These are phyloP conservation scores for Glossophaga mutica DNA, from an alignment of 2,797 vertebrate genomes.

Conservation along the genomic window DNA sequence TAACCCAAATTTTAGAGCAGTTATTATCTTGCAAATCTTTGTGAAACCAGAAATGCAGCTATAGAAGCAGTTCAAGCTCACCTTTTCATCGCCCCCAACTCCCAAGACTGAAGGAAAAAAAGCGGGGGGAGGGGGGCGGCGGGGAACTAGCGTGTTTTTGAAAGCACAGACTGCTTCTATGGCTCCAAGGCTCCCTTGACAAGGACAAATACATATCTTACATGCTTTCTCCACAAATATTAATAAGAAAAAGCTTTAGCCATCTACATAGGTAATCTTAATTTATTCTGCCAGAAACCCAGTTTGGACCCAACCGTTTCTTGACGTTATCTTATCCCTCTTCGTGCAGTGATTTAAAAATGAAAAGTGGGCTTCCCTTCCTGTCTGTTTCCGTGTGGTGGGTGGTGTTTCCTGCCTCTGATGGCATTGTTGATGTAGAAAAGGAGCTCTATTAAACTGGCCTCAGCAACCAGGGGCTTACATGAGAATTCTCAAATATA, in stretches of 20 bases:
- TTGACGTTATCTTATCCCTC: background rate
- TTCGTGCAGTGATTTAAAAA: background rate
- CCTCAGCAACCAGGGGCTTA: background rate
- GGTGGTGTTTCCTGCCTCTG: background rate
- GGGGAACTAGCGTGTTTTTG: too few species aligned
- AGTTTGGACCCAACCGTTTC: background rate
- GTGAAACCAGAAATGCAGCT: background rate
- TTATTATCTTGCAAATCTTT: background rate
- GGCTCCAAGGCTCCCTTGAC: too few species aligned
- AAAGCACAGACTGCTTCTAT: background rate
- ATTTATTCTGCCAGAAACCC: background rate
- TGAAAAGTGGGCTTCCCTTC: background rate
- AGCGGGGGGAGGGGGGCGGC: background rate
- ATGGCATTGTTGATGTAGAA: too few species aligned
- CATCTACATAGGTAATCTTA: background rate
- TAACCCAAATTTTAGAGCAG: background rate
- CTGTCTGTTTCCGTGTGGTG: background rate
- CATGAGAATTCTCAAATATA: background rate
- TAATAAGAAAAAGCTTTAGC: too few species aligned
- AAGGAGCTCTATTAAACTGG: background rate
- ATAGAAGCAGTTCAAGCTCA: background rate
- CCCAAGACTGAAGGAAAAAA: background rate
- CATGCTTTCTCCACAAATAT: too few species aligned
- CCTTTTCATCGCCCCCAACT: background rate
- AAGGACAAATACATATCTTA: background rate